A percentile compares a stretch with the other conserved stretches of the same genome.
Conservation (phyloP, 1,140 invertebrate species). For the Acromyrmex echinatior region DNA sequence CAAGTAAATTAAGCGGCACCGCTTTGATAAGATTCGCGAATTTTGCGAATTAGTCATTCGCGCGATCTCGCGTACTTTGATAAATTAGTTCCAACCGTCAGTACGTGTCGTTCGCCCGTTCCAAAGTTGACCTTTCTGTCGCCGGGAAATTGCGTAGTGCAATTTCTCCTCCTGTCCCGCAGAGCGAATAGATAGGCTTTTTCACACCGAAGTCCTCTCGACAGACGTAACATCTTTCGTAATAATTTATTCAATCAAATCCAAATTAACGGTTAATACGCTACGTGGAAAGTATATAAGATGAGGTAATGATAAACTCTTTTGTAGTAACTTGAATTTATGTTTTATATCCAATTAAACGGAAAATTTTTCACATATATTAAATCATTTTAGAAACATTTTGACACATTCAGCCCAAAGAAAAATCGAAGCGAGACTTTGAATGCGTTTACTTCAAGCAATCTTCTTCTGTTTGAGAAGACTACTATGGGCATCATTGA, state of each 20-base stretch:
- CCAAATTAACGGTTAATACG: not conserved
- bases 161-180: not conserved
- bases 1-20: not conserved
- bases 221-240: conserved; percentile 48
- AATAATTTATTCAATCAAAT: not conserved
- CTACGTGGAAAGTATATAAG: not conserved
- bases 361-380: conserved; percentile 54
- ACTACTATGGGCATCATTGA: not conserved
- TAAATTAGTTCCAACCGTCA: conserved; percentile 71
- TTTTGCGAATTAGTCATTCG: not conserved
- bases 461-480: not conserved
- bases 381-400: not conserved
- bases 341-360: not conserved
- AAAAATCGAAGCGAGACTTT: conserved; percentile 8
- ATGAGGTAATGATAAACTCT: not conserved
- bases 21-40: conserved; percentile 18
- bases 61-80: conserved; percentile 55
- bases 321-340: conserved; percentile 2
- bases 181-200: not conserved
- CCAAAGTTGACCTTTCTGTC: conserved; percentile 10
- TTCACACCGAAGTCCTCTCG: not conserved
- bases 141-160: not conserved
- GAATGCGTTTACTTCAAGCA: not conserved
- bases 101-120: conserved; percentile 52
- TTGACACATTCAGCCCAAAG: not conserved